These are phyloP conservation scores for Cyclina sinensis DNA, from an alignment of 1,140 invertebrate genomes.

Conservation along the genomic window DNA sequence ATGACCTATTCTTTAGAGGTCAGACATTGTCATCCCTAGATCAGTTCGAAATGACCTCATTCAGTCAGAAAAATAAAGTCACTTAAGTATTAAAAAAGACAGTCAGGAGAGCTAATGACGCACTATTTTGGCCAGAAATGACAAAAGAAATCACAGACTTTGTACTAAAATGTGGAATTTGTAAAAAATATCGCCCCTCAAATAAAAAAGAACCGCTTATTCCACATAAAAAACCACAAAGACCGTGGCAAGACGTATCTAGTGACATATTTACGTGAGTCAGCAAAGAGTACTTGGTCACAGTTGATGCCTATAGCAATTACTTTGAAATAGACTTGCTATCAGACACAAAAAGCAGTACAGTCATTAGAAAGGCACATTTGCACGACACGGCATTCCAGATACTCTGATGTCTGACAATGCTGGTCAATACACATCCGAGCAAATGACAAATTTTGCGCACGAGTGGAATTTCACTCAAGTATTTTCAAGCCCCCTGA, in stretches of 20 bases:
- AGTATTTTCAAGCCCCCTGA: constrained; percentile 46
- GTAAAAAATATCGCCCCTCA: constrained; percentile 53
- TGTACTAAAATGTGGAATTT: constrained; percentile 62
- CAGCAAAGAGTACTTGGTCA: constrained; percentile 64
- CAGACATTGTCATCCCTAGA: constrained; percentile 67
- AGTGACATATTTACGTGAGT: constrained; percentile 69
- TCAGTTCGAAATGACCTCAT: constrained; percentile 55
- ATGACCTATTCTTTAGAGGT: constrained; percentile 67
- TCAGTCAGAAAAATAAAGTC: constrained; percentile 64
- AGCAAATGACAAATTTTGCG: constrained; percentile 54
- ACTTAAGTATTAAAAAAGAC: constrained; percentile 70
- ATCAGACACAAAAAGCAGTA: no score
- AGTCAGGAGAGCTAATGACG: constrained; percentile 55
- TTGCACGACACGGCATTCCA: no score
- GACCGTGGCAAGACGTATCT: constrained; percentile 69
- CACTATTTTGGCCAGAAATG: constrained; percentile 71
- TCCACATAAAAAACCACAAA: constrained; percentile 63
- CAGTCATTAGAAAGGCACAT: no score
- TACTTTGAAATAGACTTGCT: constrained; percentile 70
- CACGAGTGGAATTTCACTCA: constrained; percentile 67
- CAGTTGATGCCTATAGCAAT: constrained; percentile 70
- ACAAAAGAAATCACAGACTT: constrained; percentile 59
- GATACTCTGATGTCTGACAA: no score
- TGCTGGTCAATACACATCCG: constrained; percentile 1
- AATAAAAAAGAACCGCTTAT: constrained; percentile 69